Conservation (phyloP, 2,797 vertebrate genomes). For the Protosalanx chinensis region DNA sequence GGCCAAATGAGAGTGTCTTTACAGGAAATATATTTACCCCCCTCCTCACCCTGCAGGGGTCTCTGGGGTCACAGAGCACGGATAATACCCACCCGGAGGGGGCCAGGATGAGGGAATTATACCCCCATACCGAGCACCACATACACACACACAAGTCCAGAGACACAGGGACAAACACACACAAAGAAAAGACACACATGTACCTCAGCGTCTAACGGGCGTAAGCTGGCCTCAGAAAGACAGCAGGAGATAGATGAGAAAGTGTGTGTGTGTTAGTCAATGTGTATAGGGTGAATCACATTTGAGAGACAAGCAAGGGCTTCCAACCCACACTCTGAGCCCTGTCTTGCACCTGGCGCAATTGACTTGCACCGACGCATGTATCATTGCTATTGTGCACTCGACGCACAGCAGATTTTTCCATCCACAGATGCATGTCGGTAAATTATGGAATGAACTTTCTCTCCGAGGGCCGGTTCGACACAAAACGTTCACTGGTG, state of each 20-base stretch:
- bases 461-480: too few species aligned
- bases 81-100: constrained; percentile 58
- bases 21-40: constrained; percentile 49
- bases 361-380: too few species aligned
- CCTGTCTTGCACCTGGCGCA: too few species aligned
- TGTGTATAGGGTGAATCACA: too few species aligned
- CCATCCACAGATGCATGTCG: too few species aligned
- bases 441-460: too few species aligned
- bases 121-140: constrained; percentile 40
- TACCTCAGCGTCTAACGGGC: constrained; percentile 34
- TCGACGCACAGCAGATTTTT: too few species aligned
- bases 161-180: background rate
- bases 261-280: background rate
- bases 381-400: too few species aligned
- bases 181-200: too few species aligned
- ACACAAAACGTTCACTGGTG: too few species aligned
- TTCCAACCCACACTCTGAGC: too few species aligned
- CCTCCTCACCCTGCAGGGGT: constrained; percentile 54
- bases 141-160: constrained; percentile 13
- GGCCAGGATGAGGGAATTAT: constrained; percentile 49
- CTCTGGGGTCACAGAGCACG: constrained; percentile 50
- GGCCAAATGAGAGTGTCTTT: constrained; percentile 40
- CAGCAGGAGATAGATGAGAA: background rate
- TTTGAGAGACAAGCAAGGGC: too few species aligned
- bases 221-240: constrained; percentile 41